Conservation (phyloP, 2,797 vertebrate genomes). For the Gambelia wislizenii region DNA sequence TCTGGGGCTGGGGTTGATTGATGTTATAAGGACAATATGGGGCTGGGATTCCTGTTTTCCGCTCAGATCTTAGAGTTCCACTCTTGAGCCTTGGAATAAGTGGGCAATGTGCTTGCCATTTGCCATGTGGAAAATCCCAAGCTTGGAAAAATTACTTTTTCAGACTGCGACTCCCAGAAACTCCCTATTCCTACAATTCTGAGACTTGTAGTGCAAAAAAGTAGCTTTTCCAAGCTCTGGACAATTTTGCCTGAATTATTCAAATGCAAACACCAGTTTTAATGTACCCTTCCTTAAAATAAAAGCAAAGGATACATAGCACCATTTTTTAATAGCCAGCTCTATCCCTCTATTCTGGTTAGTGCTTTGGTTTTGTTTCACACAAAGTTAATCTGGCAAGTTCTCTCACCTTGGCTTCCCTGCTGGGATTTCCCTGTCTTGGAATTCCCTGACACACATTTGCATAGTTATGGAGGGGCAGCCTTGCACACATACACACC, state of each 20-base stretch:
- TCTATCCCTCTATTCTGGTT: background rate
- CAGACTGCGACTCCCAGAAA: too few species aligned
- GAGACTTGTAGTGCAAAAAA: too few species aligned
- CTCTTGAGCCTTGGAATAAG: too few species aligned
- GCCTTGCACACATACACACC: background rate
- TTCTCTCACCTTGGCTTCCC: background rate
- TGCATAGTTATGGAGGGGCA: background rate
- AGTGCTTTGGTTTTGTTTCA: background rate
- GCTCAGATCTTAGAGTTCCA: too few species aligned
- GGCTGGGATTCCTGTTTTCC: background rate
- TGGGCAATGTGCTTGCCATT: background rate
- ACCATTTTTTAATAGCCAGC: background rate
- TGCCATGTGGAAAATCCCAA: background rate
- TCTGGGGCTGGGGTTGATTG: background rate
- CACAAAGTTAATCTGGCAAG: background rate
- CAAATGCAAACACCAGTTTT: background rate
- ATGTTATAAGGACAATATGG: background rate
- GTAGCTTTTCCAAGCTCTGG: too few species aligned
- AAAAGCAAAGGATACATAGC: too few species aligned
- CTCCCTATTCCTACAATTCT: too few species aligned
- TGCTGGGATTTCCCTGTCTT: background rate
- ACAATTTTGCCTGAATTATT: background rate
- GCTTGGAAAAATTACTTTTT: too few species aligned
- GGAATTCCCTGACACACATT: background rate
- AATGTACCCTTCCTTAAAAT: background rate